Conservation (phyloP, 2,888 invertebrate species). For the Hipparchia sbordonii region DNA sequence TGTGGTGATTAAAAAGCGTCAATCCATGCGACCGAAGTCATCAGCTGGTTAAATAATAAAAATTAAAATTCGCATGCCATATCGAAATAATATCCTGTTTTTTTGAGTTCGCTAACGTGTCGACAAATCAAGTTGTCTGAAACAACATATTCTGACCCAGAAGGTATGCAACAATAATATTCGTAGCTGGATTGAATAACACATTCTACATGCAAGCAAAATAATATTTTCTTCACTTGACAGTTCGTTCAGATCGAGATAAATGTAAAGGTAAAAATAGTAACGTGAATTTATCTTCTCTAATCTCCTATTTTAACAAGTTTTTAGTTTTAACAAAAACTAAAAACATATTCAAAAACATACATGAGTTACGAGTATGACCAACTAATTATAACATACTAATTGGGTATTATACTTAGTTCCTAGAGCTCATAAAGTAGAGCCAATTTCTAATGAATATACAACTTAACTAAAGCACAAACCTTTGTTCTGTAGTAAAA, state of each 20-base stretch:
- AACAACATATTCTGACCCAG: neutral
- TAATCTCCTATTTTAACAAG: no score
- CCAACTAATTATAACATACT: no score
- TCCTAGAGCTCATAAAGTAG: no score
- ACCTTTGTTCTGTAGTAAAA: no score
- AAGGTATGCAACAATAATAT: neutral
- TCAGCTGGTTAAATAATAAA: no score
- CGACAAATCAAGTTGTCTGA: neutral
- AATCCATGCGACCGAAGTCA: no score
- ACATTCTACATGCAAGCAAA: neutral
- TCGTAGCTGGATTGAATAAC: constrained; percentile 3
- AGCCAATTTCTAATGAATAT: no score
- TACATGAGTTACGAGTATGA: no score
- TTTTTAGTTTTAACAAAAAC: no score
- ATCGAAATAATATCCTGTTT: neutral
- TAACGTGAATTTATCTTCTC: neutral
- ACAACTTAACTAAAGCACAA: no score
- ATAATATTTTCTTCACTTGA: constrained; percentile 13
- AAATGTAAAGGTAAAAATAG: neutral
- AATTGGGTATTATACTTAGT: no score
- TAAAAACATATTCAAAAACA: no score
- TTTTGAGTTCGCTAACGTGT: neutral
- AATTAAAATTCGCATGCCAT: neutral
- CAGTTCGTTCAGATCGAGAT: neutral
- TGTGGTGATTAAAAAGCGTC: neutral